Base-by-base conservation (phyloP, 1,140 invertebrate species). In the Planococcus citri region DNA sequence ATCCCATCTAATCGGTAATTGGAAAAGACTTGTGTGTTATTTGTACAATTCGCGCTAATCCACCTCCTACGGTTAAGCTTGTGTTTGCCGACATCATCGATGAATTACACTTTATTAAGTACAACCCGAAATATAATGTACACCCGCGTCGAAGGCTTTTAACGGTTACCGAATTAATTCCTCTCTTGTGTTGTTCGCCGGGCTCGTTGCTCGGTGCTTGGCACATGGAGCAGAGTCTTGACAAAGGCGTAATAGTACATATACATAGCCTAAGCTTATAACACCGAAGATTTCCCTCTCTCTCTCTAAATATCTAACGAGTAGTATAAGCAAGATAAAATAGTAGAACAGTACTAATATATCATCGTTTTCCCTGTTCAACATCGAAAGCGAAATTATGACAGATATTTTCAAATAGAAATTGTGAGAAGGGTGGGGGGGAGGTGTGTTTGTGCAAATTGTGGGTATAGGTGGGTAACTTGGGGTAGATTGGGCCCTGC, bases 291-390 rank as follows among this genome's bases (percentile, higher is more conserved):
- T 51, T 17, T 17, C 41, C 17, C 41, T 51, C 41, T n/a, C n/a
- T n/a, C n/a, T n/a, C n/a, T n/a, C n/a, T n/a, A n/a, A n/a, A 51
- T 51, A 51, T 51, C 41, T 51, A 51, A 51, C 41, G 41, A 51
- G 6, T 51, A 51, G n/a, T n/a, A n/a, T n/a, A n/a, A n/a, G n/a
- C n/a, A 51, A 51, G 41, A 51, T 17, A n/a, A n/a, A n/a, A 51
- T 51, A 6, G 10, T 51, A 51, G 12, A 51, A 51, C 41, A 4
- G n/a, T 17, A n/a, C 41, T 51, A 51, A 51, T 51, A 51, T 51
- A 51, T 51, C 41, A 51, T 51, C n/a, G 17, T 51, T 51, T 51
- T 20, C 41, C 14, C 6, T 37, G n/a, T 20, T 3, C 41, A 51
- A 17, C 10, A 14, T 6, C 41, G 41, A 17, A 51, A n/a, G n/a